Evolutionary conservation across 2,797 vertebrate species (phyloP), one percentile per base, ranked within the genome.

Genomic region (Sternotherus odoratus): DNA sequence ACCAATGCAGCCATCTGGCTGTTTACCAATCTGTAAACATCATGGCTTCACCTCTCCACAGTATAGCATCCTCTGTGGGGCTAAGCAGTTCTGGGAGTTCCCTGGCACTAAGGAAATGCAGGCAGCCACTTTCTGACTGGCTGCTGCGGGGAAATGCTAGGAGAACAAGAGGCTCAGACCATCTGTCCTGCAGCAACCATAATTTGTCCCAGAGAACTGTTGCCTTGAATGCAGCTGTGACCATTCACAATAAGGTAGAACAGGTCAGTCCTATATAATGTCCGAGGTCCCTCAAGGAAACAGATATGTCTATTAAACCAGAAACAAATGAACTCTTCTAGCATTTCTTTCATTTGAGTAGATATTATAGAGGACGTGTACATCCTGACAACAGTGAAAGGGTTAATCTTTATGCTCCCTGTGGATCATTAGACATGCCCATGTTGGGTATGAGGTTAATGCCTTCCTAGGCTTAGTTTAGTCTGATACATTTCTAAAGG

Each of bases 361-460:
- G 54, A 74, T 91, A 36, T 56, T 53, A 75, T 4, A 49, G 15
- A 82, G 57, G 50, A 82, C 28, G 93, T 88, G 63, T 24, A 63
- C 79, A 91, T 69, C 46, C 53, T 54, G 54, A 80, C 57, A 86
- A 78, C 69, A 85, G 24, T 3, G 39, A 85, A 82, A 53, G 79
- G 87, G 86, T 88, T 92, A 90, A 95, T 93, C 85, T 51, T 74
- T 60, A 16, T 80, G 85, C 69, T 83, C 28, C 74, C 78, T 63
- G 33, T 8, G 39, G 79, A n/a, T 50, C 36, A 72, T 72, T 43
- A 72, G 36, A 43, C 36, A 72, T 24, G 23, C 23, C 19, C n/a
- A 30, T 69, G n/a, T 36, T 69, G 21, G 87, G 87, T 23, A 74
- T 0, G 9, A 84, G 30, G 21, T 43, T 19, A 91, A 48, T 28